Conservation (phyloP, 2,113 vertebrate species). For the Ptilorrhoa leucosticta region DNA sequence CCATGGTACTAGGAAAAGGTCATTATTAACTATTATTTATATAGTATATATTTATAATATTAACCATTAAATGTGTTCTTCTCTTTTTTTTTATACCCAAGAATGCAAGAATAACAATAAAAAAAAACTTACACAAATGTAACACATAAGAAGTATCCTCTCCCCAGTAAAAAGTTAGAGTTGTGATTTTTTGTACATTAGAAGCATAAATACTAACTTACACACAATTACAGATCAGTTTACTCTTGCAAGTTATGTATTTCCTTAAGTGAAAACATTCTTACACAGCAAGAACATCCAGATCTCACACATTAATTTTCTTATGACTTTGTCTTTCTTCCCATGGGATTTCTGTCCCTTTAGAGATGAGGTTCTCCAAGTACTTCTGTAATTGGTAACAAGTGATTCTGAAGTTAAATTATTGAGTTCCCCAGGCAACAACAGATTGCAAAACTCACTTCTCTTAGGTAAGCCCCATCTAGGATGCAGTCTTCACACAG, state of each 20-base stretch:
- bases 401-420: neutral
- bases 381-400: neutral
- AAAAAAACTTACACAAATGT: neutral
- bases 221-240: neutral
- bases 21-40: neutral
- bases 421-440: neutral
- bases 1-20: neutral
- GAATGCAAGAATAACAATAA: neutral
- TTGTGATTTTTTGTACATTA: neutral
- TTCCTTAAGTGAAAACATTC: neutral
- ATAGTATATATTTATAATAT: neutral
- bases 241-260: neutral
- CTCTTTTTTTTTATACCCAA: neutral
- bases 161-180: neutral
- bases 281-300: neutral
- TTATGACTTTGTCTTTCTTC: neutral
- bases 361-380: neutral
- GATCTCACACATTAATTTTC: neutral
- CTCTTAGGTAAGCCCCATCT: neutral
- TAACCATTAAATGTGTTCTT: neutral
- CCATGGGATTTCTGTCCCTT: neutral
- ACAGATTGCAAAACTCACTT: neutral
- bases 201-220: neutral
- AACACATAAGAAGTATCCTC: neutral
- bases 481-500: neutral